Base-by-base conservation (phyloP, 2,888 invertebrate genomes). In the Erannis defoliaria region DNA sequence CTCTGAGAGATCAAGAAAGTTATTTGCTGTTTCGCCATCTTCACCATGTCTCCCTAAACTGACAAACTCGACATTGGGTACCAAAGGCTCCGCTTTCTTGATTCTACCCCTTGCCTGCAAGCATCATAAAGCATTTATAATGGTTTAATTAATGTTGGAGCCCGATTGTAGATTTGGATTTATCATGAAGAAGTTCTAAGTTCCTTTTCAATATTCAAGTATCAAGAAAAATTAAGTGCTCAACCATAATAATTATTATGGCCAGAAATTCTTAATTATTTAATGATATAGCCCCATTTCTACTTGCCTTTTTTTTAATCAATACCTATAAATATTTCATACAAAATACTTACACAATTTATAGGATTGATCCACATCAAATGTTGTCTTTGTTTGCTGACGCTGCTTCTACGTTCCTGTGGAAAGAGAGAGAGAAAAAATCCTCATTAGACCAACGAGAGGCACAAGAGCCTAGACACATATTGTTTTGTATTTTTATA, bases 1-100 rank as follows among this genome's bases (percentile, higher is more conserved):
- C 93, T 92, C 91, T 54, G 88, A 84, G 64, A 93, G 92, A 68
- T 93, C 90, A 0, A 90, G 73, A 57, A 84, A 83, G 46, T 75
- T 89, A 62, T 89, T 91, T 37, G 76, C 69, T 19, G 78, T 68
- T 45, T 76, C 80, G 51, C 78, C 80, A 8, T 38, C 9, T 10
- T 82, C 78, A 5, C 72, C 67, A 35, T 79, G 79, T 5, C 85
- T 85, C 0, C 86, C 88, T 58, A 88, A 73, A 62, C 85, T 83
- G 5, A 79, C 55, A 68, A 89, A 86, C 65, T 90, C 85, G 78
- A 93, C 78, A 57, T 85, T 87, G 1, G 93, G 93, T 6, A 93
- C 82, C 31, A 93, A 68, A 1, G 86, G 86, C 12, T 85, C 84
- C 1, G 69, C 77, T 63, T 87, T 90, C 61, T 86, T 88, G 56